Percentiles rank a stretch among this genome's conserved stretches.
Conservation (phyloP, 2,113 vertebrate genomes). For the Rhabdomys dilectus region DNA sequence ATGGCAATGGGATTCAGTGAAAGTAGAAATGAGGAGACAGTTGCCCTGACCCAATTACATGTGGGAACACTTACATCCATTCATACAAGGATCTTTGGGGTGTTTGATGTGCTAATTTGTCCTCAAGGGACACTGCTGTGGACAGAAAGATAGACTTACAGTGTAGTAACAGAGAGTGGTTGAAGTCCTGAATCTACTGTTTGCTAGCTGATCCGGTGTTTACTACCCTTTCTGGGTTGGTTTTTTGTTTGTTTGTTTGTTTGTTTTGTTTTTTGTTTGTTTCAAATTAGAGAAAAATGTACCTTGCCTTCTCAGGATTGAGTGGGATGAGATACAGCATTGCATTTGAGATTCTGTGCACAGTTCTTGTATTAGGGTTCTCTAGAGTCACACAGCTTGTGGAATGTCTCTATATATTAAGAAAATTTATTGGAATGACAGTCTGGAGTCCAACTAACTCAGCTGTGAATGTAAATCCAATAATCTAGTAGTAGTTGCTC, state of each 20-base stretch:
- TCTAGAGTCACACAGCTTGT: too few species aligned
- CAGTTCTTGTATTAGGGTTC: too few species aligned
- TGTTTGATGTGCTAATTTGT: not conserved
- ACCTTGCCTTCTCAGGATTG: not conserved
- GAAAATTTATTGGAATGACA: too few species aligned
- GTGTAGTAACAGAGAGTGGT: not conserved
- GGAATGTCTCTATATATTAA: too few species aligned
- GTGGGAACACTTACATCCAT: not conserved
- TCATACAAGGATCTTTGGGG: not conserved
- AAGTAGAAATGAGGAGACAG: not conserved
- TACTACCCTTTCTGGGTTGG: not conserved
- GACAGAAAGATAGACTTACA: not conserved
- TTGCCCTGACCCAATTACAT: not conserved
- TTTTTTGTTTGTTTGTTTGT: not conserved
- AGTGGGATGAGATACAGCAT: not conserved
- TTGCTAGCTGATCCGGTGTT: not conserved
- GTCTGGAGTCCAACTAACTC: too few species aligned
- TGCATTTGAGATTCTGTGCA: not conserved
- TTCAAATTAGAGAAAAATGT: not conserved
- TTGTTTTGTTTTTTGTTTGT: not conserved
- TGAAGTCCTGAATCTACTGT: not conserved
- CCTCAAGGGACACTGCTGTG: not conserved
- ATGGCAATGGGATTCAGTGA: not conserved
- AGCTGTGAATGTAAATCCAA: too few species aligned
- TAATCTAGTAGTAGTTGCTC: too few species aligned